phyloP scores from a whole-genome alignment of 2,113 vertebrate genomes.

The Panurus biarmicus region DNA sequence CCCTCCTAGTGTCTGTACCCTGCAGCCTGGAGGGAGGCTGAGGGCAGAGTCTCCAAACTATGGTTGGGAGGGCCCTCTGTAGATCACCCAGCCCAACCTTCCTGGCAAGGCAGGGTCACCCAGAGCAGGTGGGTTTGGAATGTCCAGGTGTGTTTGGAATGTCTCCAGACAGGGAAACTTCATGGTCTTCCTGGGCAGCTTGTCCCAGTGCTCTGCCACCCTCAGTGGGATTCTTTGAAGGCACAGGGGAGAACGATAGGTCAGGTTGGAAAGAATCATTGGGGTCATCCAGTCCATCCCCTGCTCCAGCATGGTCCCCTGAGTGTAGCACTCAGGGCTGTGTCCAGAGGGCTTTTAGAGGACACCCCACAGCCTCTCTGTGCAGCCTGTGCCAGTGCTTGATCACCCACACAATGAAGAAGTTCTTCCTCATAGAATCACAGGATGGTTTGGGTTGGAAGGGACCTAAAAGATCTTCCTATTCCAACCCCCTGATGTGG shows the following conservation, averaged over 20 bases:
- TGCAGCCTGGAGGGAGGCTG: neutral
- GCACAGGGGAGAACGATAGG: accelerated
- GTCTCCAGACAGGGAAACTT: neutral
- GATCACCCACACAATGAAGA: neutral
- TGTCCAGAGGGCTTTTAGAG: neutral
- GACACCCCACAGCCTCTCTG: neutral
- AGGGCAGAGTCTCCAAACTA: neutral
- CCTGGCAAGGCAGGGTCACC: neutral
- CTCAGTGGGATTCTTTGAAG: neutral
- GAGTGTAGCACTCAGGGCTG: neutral
- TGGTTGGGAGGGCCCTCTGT: neutral
- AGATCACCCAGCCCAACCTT: neutral
- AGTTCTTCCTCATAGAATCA: neutral
- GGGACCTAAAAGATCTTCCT: neutral
- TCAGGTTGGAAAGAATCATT: neutral
- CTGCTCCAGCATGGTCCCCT: neutral
- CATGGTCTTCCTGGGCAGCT: neutral
- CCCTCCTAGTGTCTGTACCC: neutral
- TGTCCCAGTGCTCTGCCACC: neutral
- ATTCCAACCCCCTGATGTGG: neutral
- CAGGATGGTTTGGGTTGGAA: neutral
- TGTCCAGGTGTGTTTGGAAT: neutral
- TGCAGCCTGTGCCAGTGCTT: neutral
- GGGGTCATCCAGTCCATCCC: neutral
- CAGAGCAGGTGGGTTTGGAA: neutral